Evolutionary conservation across 2,797 vertebrate species (phyloP).

Genomic region (Uromys caudimaculatus): DNA sequence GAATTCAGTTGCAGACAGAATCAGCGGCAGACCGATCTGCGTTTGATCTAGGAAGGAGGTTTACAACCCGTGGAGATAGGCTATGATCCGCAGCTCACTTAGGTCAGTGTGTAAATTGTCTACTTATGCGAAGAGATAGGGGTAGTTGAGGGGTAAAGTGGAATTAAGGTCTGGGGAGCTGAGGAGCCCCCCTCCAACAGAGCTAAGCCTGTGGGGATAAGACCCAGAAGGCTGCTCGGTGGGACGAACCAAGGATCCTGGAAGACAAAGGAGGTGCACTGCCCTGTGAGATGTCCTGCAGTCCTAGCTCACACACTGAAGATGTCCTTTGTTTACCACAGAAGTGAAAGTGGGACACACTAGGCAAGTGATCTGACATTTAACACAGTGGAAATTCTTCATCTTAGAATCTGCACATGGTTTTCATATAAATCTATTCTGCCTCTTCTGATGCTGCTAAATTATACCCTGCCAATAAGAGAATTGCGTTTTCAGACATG

Average conservation of each 20-base stretch:
- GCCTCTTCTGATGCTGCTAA: not conserved
- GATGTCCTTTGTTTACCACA: not conserved
- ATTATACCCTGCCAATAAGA: not conserved
- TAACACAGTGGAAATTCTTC: not conserved
- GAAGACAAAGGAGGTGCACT: too few species aligned
- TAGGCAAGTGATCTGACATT: not conserved
- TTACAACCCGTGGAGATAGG: not conserved
- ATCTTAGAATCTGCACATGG: not conserved
- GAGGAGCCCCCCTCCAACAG: not conserved
- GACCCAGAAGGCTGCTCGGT: not conserved
- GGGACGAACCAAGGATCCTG: fast-evolving
- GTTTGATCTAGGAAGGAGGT: not conserved
- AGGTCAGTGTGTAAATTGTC: not conserved
- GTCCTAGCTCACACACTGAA: not conserved
- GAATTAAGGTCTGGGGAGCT: not conserved
- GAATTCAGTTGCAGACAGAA: not conserved
- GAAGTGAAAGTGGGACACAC: not conserved
- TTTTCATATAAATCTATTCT: not conserved
- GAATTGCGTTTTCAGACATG: conserved; percentile 40
- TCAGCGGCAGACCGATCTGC: not conserved
- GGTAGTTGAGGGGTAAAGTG: not conserved
- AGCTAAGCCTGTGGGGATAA: not conserved
- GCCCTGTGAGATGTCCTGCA: not conserved
- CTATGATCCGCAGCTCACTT: not conserved
- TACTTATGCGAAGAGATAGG: not conserved